phyloP scores from a whole-genome alignment of 1,140 invertebrate genomes.

The Octopus sinensis region DNA sequence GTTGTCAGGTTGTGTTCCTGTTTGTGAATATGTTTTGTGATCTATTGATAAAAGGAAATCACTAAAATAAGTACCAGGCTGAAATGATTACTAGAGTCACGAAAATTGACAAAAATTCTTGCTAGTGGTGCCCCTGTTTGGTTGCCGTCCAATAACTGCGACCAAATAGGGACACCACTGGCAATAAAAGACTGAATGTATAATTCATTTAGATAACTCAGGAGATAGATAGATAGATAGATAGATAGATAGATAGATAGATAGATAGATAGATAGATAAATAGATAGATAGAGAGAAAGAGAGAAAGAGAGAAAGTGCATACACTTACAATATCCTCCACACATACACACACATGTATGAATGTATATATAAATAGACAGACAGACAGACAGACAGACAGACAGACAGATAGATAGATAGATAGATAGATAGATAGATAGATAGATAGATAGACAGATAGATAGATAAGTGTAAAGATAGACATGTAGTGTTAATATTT shows the following conservation, averaged over 20 bases:
- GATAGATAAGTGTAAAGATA: not conserved
- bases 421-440: not conserved
- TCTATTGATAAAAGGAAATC: too few species aligned
- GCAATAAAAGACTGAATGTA: too few species aligned
- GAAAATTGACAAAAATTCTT: too few species aligned
- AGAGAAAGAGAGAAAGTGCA: not conserved
- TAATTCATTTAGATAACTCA: not conserved
- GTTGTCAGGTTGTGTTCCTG: too few species aligned
- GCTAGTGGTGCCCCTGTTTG: too few species aligned
- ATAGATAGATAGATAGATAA: not conserved
- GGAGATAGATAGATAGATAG: not conserved
- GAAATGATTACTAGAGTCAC: too few species aligned
- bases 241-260: constrained; percentile 3
- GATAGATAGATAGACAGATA: not conserved
- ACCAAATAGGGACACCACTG: too few species aligned
- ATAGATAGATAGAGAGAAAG: not conserved
- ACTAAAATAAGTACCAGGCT: too few species aligned
- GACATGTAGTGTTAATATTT: not conserved
- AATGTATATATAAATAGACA: not conserved
- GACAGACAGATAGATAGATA: not conserved
- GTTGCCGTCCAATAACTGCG: too few species aligned
- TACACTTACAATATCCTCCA: too few species aligned
- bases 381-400: not conserved
- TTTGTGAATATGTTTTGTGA: too few species aligned
- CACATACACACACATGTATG: not conserved